Evolutionary conservation across 2,797 vertebrate genomes (phyloP), one percentile per base, ranked within the genome.

Genomic region (Graptemys geographica): DNA sequence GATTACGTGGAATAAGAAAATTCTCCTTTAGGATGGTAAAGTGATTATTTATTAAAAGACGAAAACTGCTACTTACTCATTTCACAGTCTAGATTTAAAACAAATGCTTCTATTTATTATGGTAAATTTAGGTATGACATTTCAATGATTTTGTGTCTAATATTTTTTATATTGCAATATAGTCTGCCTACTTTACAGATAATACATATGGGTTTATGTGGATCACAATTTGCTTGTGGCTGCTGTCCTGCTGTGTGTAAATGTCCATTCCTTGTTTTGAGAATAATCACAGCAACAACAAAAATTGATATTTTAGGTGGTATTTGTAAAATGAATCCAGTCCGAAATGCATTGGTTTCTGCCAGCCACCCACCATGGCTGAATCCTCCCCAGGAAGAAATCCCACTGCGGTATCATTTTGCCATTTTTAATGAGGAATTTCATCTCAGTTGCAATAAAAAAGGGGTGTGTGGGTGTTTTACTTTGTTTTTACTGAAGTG

Each of bases 1-100:
- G 96, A 96, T 96, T 96, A 94, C 86, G 94, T 95, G 74, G 90
- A 95, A 86, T 80, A 94, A 96, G 91, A 88, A 96, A 95, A 87
- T 90, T 94, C 88, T 96, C 62, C 93, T 41, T 57, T 88, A 93
- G 28, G 83, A 79, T 28, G 28, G 53, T 85, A 88, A 95, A 96
- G 91, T 12, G 11, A 76, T 92, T 85, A 79, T 90, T 94, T 91
- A 59, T 93, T 88, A 57, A 9, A 89, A 19, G 90, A 78, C 78
- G 76, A 95, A 95, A 97, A 37, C 52, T 87, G 37, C 86, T 78
- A 94, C 79, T n/a, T 25, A 49, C 25, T 79, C 92, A 79, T 6
- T 51, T 25, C 56, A 84, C 87, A 82, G 89, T 93, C 88, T 94
- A 84, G 56, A 84, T 59, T 85, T 47, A 1, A 0, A 56, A 53